Conservation (phyloP, 2,797 vertebrate genomes). For the Sebastes kiyomatsui region DNA sequence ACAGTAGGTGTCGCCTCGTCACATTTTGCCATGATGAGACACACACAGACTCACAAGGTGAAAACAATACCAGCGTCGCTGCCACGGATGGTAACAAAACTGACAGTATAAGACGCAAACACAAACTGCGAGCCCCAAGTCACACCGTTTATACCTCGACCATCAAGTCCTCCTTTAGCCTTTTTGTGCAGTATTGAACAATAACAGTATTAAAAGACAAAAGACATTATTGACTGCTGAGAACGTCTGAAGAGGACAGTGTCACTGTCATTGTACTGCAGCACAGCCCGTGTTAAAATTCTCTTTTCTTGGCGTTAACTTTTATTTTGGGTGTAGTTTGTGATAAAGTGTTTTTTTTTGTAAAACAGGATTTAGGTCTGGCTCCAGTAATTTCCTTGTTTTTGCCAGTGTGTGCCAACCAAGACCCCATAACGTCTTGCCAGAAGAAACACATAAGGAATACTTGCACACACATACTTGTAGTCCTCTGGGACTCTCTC, state of each 20-base stretch:
- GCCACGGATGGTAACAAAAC: neutral
- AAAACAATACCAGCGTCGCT: neutral
- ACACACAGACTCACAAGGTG: neutral
- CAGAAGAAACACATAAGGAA: constrained; percentile 26
- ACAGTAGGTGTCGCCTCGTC: neutral
- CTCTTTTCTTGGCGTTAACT: neutral
- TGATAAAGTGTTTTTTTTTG: neutral
- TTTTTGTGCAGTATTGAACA: neutral
- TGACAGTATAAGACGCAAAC: neutral
- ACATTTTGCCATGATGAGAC: neutral
- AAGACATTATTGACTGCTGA: neutral
- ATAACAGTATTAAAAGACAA: neutral
- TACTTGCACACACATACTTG: neutral
- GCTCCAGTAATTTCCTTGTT: constrained; percentile 40
- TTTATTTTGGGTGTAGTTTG: constrained; percentile 33
- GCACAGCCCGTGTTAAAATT: neutral
- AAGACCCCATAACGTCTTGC: neutral
- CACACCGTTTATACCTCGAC: neutral
- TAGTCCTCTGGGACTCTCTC: neutral
- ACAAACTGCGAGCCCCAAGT: neutral
- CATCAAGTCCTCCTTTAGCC: neutral
- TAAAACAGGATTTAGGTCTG: constrained; percentile 34
- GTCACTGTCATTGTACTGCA: neutral
- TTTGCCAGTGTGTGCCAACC: neutral
- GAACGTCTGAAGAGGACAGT: neutral